Percentiles rank a stretch among this genome's conserved stretches.
These are phyloP conservation scores for Spinus olivaceus DNA, from an alignment of 2,797 vertebrate genomes.

Conservation along the genomic window DNA sequence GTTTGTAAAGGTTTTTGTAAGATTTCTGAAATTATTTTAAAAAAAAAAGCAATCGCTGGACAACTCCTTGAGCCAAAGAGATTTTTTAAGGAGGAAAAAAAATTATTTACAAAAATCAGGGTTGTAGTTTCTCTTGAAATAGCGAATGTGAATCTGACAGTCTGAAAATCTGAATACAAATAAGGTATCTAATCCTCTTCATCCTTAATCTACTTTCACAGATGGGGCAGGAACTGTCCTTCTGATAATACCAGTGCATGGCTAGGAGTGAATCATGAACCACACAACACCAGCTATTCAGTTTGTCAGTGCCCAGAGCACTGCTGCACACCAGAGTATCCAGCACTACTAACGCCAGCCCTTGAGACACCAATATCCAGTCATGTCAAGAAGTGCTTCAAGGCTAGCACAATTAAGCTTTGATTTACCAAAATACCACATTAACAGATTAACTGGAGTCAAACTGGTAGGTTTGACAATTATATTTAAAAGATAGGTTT, in stretches of 20 bases:
- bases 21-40: background rate
- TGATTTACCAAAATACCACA: background rate
- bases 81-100: background rate
- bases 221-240: background rate
- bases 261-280: background rate
- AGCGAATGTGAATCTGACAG: background rate
- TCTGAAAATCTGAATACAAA: background rate
- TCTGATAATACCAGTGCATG: background rate
- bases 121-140: background rate
- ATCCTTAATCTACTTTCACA: background rate
- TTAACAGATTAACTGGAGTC: background rate
- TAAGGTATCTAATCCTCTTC: background rate
- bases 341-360: background rate
- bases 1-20: background rate
- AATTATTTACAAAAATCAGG: background rate
- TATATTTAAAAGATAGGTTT: background rate
- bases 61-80: background rate
- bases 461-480: background rate
- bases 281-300: background rate
- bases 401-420: background rate
- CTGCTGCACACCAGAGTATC: background rate
- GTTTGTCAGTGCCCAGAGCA: background rate
- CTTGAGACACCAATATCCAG: background rate
- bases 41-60: background rate
- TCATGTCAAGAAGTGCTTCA: background rate